Conservation (phyloP, 2,888 invertebrate genomes). For the Melanostoma scalare region DNA sequence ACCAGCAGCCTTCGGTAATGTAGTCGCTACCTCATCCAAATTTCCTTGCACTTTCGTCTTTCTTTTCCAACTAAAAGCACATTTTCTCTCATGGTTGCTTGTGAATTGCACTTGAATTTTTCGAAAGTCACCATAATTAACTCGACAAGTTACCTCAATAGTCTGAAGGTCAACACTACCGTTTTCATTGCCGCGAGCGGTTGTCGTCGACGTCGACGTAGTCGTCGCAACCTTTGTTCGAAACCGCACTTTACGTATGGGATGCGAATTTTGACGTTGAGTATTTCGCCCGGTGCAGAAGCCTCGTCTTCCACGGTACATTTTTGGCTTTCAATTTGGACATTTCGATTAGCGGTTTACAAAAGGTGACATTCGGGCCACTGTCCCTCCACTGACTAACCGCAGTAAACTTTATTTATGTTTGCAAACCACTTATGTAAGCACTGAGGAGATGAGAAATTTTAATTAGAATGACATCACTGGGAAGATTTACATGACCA, state of each 20-base stretch:
- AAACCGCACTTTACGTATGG: conserved; percentile 70
- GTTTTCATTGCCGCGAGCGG: background rate
- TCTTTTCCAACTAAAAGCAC: conserved; percentile 75
- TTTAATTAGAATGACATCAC: conserved; percentile 69
- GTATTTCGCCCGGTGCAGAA: conserved; percentile 35
- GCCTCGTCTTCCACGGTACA: conserved; percentile 65
- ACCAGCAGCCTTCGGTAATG: conserved; percentile 12
- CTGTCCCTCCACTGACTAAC: conserved; percentile 31
- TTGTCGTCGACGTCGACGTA: conserved; percentile 5
- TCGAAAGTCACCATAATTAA: conserved; percentile 73
- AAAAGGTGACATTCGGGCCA: conserved; percentile 62
- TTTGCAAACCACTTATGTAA: conserved; percentile 64
- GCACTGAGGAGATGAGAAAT: conserved; percentile 32
- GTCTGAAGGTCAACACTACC: conserved; percentile 61
- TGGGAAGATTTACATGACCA: conserved; percentile 31
- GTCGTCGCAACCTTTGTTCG: conserved; percentile 61
- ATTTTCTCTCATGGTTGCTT: conserved; percentile 62
- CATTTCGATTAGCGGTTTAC: conserved; percentile 46
- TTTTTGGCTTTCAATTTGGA: conserved; percentile 37
- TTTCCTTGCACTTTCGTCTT: conserved; percentile 43
- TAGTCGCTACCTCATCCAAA: background rate
- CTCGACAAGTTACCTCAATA: conserved; percentile 73
- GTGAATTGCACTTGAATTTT: conserved; percentile 74
- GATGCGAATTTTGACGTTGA: conserved; percentile 48
- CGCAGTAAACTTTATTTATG: conserved; percentile 35